These are phyloP conservation scores for Myotis brandtii DNA, from an alignment of 2,113 vertebrate species.

Conservation along the genomic window DNA sequence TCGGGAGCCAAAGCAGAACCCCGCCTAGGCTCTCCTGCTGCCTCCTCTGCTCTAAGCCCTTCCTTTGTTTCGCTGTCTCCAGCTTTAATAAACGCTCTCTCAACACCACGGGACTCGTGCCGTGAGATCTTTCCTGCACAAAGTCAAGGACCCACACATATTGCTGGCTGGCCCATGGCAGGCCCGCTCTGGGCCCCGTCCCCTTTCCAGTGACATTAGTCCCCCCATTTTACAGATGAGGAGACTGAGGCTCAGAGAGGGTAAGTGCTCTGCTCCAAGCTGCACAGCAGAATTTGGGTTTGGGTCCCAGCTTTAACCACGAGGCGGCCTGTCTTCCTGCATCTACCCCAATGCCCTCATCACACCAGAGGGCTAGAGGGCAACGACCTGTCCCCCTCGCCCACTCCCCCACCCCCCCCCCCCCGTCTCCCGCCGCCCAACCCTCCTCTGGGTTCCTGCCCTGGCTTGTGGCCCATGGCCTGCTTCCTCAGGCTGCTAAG, in stretches of 20 bases:
- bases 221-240: not conserved
- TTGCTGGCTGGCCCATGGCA: not conserved
- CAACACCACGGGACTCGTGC: not conserved
- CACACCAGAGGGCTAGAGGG: not conserved
- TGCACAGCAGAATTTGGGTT: not conserved
- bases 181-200: not conserved
- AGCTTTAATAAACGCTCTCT: not conserved
- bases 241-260: not conserved
- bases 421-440: fast-evolving
- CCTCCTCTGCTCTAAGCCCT: not conserved
- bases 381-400: not conserved
- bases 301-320: not conserved
- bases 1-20: not conserved
- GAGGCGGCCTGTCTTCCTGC: not conserved
- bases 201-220: not conserved
- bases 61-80: not conserved
- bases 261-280: fast-evolving
- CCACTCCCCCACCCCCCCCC: too few relatives aligned
- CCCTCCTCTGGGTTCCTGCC: not conserved
- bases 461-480: not conserved
- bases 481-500: too few relatives aligned
- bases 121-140: not conserved
- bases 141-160: not conserved
- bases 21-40: not conserved
- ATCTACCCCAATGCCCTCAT: fast-evolving